Conservation (phyloP, 2,113 vertebrate species). For the Dipodomys spectabilis region DNA sequence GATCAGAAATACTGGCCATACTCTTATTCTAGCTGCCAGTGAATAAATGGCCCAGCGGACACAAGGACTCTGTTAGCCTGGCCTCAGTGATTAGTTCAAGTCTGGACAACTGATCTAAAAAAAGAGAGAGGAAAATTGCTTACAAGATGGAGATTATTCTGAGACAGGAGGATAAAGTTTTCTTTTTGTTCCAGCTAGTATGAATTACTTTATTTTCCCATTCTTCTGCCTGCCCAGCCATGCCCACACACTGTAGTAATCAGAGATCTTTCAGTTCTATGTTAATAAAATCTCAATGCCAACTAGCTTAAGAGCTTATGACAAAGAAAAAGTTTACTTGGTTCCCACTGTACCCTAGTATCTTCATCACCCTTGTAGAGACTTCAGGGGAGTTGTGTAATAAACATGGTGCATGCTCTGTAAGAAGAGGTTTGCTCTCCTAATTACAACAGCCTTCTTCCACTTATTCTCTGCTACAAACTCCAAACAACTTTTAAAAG, state of each 20-base stretch:
- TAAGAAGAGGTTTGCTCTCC: conserved; percentile 14
- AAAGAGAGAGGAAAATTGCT: not conserved
- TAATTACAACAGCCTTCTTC: conserved; percentile 34
- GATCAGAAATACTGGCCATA: not conserved
- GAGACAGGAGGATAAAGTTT: not conserved
- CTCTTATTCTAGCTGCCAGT: not conserved
- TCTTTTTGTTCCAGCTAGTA: not conserved
- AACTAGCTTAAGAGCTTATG: conserved; percentile 53
- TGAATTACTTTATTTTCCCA: not conserved
- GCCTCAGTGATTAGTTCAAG: not conserved
- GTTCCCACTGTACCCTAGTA: not conserved
- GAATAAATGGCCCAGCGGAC: not conserved
- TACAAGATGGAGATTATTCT: not conserved
- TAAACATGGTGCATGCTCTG: not conserved
- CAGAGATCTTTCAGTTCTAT: not conserved
- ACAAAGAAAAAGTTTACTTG: not conserved
- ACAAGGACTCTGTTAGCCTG: not conserved
- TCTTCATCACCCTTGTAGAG: conserved; percentile 9
- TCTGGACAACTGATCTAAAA: not conserved
- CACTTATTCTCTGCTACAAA: not conserved
- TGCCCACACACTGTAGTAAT: not conserved
- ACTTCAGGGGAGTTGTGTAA: conserved; percentile 40
- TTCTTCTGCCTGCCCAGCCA: too few relatives aligned
- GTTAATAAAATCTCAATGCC: conserved; percentile 40
- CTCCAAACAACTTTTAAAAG: not conserved